These are phyloP conservation scores for Drosophila pegasa DNA, from an alignment of 2,888 invertebrate species.

Conservation along the genomic window DNA sequence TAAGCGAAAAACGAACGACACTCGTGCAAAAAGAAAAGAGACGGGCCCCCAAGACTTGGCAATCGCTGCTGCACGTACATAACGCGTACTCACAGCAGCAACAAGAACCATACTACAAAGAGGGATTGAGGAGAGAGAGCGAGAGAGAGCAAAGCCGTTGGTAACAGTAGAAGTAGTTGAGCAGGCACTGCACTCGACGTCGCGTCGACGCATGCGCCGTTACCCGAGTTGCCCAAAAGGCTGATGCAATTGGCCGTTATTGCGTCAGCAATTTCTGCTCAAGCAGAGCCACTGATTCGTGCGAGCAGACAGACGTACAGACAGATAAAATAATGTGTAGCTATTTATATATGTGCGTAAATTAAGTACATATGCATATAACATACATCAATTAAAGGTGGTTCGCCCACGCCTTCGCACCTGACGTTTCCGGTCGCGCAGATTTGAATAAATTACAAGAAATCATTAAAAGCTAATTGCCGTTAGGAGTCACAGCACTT, in stretches of 20 bases:
- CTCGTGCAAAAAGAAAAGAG: conserved; percentile 33
- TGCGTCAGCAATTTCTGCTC: conserved; percentile 64
- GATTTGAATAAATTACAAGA: conserved; percentile 59
- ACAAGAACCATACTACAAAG: background rate
- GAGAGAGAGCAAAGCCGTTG: conserved; percentile 25
- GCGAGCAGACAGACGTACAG: conserved; percentile 3
- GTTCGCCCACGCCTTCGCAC: conserved; percentile 16
- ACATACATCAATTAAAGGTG: conserved; percentile 21
- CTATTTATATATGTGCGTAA: conserved; percentile 11
- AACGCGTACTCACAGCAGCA: conserved; percentile 29
- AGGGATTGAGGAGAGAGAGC: background rate
- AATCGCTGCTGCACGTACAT: conserved; percentile 28
- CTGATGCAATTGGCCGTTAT: conserved; percentile 70
- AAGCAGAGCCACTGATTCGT: conserved; percentile 17
- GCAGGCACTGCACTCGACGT: conserved; percentile 19
- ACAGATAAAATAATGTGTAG: conserved; percentile 12
- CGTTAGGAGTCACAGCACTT: conserved; percentile 31
- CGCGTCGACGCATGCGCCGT: conserved; percentile 47
- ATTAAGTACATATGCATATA: conserved; percentile 1
- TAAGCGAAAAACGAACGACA: conserved; percentile 29
- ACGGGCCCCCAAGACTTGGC: conserved; percentile 67
- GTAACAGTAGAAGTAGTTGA: conserved; percentile 34
- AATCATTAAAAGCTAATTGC: conserved; percentile 69
- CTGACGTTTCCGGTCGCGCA: conserved; percentile 32
- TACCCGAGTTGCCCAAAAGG: conserved; percentile 56